Evolutionary conservation across 1,140 invertebrate species (phyloP).

Genomic region (Drosophila truncata): DNA sequence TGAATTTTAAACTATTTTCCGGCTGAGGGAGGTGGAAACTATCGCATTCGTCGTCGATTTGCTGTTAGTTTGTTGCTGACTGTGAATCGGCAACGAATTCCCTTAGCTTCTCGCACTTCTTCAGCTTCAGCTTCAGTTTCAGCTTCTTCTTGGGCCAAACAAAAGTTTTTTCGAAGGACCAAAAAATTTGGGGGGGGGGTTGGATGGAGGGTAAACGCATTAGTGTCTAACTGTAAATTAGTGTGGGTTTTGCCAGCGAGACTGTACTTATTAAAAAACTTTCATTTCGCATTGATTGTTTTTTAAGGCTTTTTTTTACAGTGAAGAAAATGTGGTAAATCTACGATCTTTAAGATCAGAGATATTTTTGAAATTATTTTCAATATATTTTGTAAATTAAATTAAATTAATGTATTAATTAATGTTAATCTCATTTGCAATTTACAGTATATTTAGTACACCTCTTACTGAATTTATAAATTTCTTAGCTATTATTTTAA

Average conservation of each 20-base stretch:
- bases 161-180: conserved; percentile 38
- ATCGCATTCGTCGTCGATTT: conserved; percentile 54
- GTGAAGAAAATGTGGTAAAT: conserved; percentile 34
- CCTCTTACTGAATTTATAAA: too few species aligned
- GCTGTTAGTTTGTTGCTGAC: conserved; percentile 50
- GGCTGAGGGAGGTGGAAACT: conserved; percentile 47
- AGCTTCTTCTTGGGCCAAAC: conserved; percentile 21
- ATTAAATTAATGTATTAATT: too few species aligned
- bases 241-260: conserved; percentile 31
- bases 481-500: too few species aligned
- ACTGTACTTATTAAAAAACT: conserved; percentile 72
- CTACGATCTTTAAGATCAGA: neutral
- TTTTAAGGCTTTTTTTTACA: conserved; percentile 35
- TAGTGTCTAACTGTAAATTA: conserved; percentile 40
- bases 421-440: too few species aligned
- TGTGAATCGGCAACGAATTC: conserved; percentile 42
- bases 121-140: neutral
- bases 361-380: neutral
- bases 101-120: conserved; percentile 19
- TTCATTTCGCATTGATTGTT: conserved; percentile 73
- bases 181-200: neutral
- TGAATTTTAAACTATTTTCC: conserved; percentile 79
- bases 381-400: too few species aligned
- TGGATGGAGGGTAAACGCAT: conserved; percentile 4
- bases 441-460: too few species aligned